A percentile compares a stretch with the other conserved stretches of the same genome.
These are phyloP conservation scores for Myxocyprinus asiaticus DNA, from an alignment of 2,113 vertebrate genomes.

Conservation along the genomic window DNA sequence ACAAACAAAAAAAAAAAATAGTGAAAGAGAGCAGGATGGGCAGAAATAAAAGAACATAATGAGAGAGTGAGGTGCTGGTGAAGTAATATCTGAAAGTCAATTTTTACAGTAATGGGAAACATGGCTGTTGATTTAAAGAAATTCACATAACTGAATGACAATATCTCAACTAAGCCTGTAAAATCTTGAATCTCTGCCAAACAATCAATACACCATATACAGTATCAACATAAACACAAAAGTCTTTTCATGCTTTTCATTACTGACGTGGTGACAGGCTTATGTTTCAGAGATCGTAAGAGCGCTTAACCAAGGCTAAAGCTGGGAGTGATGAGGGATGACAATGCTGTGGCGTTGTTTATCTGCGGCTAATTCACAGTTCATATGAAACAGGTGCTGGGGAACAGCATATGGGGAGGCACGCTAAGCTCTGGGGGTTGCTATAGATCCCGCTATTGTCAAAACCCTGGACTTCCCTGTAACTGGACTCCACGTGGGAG, in stretches of 20 bases:
- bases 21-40: not conserved
- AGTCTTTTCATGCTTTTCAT: not conserved
- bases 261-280: not conserved
- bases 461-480: conserved; percentile 13
- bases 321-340: not conserved
- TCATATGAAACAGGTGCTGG: conserved; percentile 18
- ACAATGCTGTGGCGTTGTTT: not conserved
- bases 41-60: not conserved
- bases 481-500: conserved; percentile 27
- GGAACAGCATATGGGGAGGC: not conserved
- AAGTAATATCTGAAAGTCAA: no score
- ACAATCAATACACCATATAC: not conserved
- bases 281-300: not conserved
- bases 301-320: not conserved
- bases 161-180: no score
- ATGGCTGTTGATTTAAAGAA: no score
- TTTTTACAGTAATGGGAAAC: no score
- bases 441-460: not conserved
- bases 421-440: not conserved
- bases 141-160: no score
- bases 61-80: no score
- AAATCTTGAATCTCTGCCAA: no score
- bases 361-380: not conserved
- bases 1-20: no score
- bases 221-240: not conserved